Evolutionary conservation across 2,888 invertebrate genomes (phyloP).

Genomic region (Apocheima hispidaria): DNA sequence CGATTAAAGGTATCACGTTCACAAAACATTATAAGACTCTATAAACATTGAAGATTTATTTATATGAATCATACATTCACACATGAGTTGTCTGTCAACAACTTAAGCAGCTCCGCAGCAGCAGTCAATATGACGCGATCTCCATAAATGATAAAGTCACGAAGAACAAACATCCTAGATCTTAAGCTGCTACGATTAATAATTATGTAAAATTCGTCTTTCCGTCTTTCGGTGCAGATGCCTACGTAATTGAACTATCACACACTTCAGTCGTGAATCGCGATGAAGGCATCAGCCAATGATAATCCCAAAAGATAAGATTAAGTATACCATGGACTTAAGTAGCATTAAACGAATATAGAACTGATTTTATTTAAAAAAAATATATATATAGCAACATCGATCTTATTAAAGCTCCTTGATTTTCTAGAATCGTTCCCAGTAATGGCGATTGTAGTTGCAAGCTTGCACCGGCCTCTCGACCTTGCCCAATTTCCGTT

Average conservation of each 20-base stretch:
- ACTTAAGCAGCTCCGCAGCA: too few relatives aligned
- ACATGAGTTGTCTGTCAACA: too few relatives aligned
- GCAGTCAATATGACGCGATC: constrained; percentile 16
- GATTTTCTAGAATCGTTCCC: constrained; percentile 48
- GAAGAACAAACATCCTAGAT: constrained; percentile 8
- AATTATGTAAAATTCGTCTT: constrained; percentile 3
- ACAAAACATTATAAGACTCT: constrained; percentile 11
- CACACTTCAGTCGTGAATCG: constrained; percentile 40
- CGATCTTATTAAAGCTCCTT: constrained; percentile 25
- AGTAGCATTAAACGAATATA: background rate
- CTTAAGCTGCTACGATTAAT: constrained; percentile 5
- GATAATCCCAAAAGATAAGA: constrained; percentile 60
- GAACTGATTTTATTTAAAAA: background rate
- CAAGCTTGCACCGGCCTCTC: constrained; percentile 44
- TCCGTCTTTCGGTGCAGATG: constrained; percentile 12
- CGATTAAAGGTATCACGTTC: constrained; percentile 13
- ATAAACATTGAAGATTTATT: constrained; percentile 21
- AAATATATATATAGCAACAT: constrained; percentile 21
- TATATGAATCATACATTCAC: constrained; percentile 17
- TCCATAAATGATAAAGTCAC: constrained; percentile 13
- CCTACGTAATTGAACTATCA: constrained; percentile 55
- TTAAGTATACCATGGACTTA: constrained; percentile 27
- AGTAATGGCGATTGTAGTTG: constrained; percentile 45
- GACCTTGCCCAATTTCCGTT: constrained; percentile 54
- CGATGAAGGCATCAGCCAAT: constrained; percentile 39